These are phyloP conservation scores for Noctua fimbriata DNA, from an alignment of 2,888 invertebrate species.

Conservation along the genomic window DNA sequence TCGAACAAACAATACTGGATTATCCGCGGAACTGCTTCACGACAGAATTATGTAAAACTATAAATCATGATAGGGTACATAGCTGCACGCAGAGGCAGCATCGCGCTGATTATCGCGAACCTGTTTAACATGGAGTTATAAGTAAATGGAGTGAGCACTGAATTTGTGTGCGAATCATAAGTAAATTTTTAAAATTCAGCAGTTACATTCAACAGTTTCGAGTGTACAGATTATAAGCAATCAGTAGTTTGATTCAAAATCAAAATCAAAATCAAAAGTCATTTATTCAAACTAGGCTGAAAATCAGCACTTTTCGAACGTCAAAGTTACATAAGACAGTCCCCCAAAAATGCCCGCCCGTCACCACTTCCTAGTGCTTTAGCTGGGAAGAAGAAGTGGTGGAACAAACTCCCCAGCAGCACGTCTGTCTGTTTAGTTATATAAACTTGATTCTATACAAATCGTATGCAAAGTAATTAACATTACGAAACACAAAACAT, in stretches of 20 bases:
- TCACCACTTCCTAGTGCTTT: too few relatives aligned
- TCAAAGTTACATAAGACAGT: too few relatives aligned
- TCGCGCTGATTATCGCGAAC: conserved; percentile 79
- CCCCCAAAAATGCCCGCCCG: too few relatives aligned
- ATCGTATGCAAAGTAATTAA: too few relatives aligned
- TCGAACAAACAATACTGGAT: conserved; percentile 59
- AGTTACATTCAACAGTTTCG: background rate
- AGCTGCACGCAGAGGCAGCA: conserved; percentile 66
- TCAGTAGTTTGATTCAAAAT: background rate
- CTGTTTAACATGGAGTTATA: conserved; percentile 67
- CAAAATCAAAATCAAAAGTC: too few relatives aligned
- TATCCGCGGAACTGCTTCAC: conserved; percentile 47
- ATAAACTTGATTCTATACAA: too few relatives aligned
- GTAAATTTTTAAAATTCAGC: background rate
- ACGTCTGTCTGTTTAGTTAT: too few relatives aligned
- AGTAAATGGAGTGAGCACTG: conserved; percentile 18
- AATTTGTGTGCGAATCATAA: background rate
- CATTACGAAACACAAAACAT: too few relatives aligned
- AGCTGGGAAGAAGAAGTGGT: too few relatives aligned
- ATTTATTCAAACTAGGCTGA: too few relatives aligned
- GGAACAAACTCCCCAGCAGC: too few relatives aligned
- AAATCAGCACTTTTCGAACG: too few relatives aligned
- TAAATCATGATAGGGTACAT: conserved; percentile 66
- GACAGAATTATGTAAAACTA: conserved; percentile 64
- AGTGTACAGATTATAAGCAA: background rate